These are phyloP conservation scores for Azemiops feae DNA, from an alignment of 2,113 vertebrate species.

Conservation along the genomic window DNA sequence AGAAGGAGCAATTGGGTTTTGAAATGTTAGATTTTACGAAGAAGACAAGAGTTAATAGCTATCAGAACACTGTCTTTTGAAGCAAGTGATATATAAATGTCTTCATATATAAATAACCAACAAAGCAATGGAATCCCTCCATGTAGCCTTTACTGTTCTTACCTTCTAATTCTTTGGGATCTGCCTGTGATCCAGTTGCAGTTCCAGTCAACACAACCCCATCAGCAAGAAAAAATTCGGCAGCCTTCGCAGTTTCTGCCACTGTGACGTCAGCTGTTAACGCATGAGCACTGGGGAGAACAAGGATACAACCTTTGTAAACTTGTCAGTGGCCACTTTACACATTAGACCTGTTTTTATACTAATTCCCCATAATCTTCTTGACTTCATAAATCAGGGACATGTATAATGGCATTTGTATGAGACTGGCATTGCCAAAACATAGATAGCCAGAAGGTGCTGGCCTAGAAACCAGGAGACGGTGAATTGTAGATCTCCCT, in stretches of 20 bases:
- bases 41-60: neutral
- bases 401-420: neutral
- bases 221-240: constrained; percentile 84
- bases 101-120: neutral
- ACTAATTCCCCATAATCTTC: neutral
- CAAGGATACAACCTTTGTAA: neutral
- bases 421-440: neutral
- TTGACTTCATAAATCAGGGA: neutral
- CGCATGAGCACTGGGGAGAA: constrained; percentile 76
- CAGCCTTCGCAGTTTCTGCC: constrained; percentile 74
- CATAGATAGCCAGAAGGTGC: neutral
- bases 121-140: too few relatives aligned
- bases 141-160: constrained; percentile 8
- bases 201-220: constrained; percentile 81
- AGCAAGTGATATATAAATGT: neutral
- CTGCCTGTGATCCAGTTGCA: constrained; percentile 72
- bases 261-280: constrained; percentile 79
- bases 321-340: neutral
- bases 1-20: too few relatives aligned
- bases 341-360: neutral
- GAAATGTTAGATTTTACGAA: neutral
- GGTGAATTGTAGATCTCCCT: neutral
- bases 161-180: constrained; percentile 77
- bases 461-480: neutral
- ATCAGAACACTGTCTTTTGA: neutral